Conservation (phyloP, 2,888 invertebrate genomes). For the Spialia ferax region DNA sequence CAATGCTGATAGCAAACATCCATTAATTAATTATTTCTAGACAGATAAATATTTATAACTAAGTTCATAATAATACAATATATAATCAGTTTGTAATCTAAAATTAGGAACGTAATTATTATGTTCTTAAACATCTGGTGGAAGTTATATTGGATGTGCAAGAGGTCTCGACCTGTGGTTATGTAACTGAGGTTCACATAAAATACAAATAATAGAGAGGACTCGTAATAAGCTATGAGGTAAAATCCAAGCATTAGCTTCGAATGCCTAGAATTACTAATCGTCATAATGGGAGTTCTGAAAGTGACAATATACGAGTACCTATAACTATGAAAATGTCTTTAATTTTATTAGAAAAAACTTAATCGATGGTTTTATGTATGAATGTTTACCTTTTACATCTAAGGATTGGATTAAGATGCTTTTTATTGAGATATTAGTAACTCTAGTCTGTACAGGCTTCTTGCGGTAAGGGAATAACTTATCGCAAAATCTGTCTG, state of each 20-base stretch:
- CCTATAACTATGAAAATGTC: too few relatives aligned
- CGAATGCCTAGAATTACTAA: neutral
- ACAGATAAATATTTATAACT: conserved; percentile 31
- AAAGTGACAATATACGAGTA: neutral
- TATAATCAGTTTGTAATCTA: conserved; percentile 6
- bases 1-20: too few relatives aligned
- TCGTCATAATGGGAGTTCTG: neutral
- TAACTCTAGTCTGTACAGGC: too few relatives aligned
- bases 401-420: too few relatives aligned
- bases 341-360: too few relatives aligned
- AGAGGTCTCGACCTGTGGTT: conserved; percentile 19
- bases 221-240: neutral
- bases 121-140: conserved; percentile 18
- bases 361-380: too few relatives aligned
- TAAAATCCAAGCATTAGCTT: neutral
- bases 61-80: neutral
- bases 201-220: conserved; percentile 1
- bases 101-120: conserved; percentile 21
- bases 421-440: too few relatives aligned
- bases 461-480: too few relatives aligned
- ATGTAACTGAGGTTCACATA: conserved; percentile 17
- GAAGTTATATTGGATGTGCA: conserved; percentile 17
- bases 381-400: too few relatives aligned
- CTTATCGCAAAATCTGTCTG: too few relatives aligned
- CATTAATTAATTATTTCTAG: too few relatives aligned